Conservation (phyloP, 1,140 invertebrate species). For the Nymphalis io region DNA sequence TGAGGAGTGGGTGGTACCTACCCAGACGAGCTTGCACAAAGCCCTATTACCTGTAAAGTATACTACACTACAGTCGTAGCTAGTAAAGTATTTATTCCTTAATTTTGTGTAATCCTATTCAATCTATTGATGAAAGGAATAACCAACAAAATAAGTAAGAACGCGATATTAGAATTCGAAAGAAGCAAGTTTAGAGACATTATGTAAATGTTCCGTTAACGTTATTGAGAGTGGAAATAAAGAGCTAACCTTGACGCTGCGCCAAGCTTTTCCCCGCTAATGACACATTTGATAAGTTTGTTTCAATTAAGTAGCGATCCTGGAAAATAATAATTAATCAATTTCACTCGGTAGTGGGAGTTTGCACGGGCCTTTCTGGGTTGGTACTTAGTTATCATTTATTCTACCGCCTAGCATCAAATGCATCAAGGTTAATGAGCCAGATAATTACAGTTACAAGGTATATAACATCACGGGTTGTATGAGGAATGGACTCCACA, state of each 20-base stretch:
- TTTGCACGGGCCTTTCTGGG: too few species aligned
- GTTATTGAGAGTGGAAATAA: neutral
- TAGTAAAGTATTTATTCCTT: neutral
- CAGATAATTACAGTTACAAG: too few species aligned
- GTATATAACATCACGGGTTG: too few species aligned
- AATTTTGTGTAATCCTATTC: neutral
- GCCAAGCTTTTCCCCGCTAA: neutral
- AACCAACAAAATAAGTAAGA: neutral
- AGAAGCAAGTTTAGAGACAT: neutral
- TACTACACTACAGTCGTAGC: neutral
- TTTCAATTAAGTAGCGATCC: neutral
- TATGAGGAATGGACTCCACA: too few species aligned
- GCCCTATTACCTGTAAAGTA: too few species aligned
- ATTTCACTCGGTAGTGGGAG: neutral
- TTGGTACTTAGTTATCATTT: too few species aligned
- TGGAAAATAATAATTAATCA: neutral
- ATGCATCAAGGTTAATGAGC: too few species aligned
- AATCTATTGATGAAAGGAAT: neutral
- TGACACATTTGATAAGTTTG: neutral
- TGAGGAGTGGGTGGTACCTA: too few species aligned
- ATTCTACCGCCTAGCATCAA: too few species aligned
- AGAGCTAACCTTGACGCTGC: neutral
- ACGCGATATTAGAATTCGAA: neutral
- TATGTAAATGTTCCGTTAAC: conserved; percentile 1
- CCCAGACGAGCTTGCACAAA: too few species aligned